Evolutionary conservation across 2,113 vertebrate genomes (phyloP), one percentile per base, ranked within the genome.

Genomic region (Phycodurus eques): DNA sequence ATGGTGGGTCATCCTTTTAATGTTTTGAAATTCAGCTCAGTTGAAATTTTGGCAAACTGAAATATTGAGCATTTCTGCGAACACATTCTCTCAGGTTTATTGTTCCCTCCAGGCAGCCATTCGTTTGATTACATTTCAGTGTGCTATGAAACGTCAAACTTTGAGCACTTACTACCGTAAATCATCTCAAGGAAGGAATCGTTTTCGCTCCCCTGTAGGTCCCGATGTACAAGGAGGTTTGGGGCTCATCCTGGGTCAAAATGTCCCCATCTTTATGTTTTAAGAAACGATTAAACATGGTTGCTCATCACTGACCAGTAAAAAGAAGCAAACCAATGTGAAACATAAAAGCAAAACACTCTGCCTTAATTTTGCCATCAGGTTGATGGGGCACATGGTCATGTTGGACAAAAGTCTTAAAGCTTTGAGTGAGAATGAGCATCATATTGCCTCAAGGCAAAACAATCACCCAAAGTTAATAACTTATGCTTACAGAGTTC

Each of bases 91-190:
- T 46, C 42, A 27, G 13, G 5, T 44, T 65, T 65, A 64, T 64
- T 43, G 10, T 65, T 44, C 63, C 63, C 63, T 46, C 43, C 63
- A 65, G 63, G 22, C 63, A 46, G 63, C n/a, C 42, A 46, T 65
- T 46, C 46, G n/a, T 46, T 46, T 65, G 27, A 64, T 43, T 64
- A n/a, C 62, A n/a, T 63, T 43, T 43, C 35, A 63, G 17, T 12
- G 61, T n/a, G 61, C 39, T 63, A 39, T 39, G 17, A 62, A 62
- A n/a, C 11, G 17, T 11, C 19, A 63, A 42, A 39, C 10, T 43
- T 43, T 20, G 3, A n/a, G 22, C 42, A 65, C 63, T 46, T 27
- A 65, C 15, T 65, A 46, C 43, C 46, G 43, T 65, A 46, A 47
- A 65, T 46, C 43, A 27, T 65, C 63, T 46, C 11, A 44, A 46